A percentile compares a stretch with the other conserved stretches of the same genome.
phyloP scores from a whole-genome alignment of 2,888 invertebrate genomes.

The Congeria kusceri region DNA sequence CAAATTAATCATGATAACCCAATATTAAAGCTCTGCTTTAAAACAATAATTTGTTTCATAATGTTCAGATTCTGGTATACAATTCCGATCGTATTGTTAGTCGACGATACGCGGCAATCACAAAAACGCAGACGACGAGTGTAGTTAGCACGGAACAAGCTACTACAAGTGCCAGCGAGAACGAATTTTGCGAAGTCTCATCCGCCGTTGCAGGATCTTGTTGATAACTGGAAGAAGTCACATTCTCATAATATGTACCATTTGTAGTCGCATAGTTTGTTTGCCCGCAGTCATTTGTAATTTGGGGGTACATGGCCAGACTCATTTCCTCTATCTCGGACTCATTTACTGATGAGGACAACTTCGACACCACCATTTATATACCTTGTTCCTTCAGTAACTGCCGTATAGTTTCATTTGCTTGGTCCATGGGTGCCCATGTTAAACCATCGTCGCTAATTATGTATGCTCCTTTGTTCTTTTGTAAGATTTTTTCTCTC shows the following conservation, averaged over 20 bases:
- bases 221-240: too few species aligned
- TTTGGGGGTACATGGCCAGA: too few species aligned
- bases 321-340: not conserved
- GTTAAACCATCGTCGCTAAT: not conserved
- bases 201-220: too few species aligned
- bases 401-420: not conserved
- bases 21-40: too few species aligned
- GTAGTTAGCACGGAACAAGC: not conserved
- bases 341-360: not conserved
- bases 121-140: constrained; percentile 2
- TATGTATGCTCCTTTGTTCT: not conserved
- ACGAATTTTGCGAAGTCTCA: too few species aligned
- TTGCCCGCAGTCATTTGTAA: too few species aligned
- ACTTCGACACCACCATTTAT: not conserved
- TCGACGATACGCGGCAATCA: constrained; percentile 17
- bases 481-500: not conserved
- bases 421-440: not conserved
- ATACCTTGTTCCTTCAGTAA: not conserved
- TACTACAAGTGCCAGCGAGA: not conserved
- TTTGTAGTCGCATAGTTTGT: too few species aligned
- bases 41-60: too few species aligned
- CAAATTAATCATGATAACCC: too few species aligned
- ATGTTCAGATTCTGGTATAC: too few species aligned
- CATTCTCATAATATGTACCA: too few species aligned
- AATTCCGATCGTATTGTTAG: constrained; percentile 14